A percentile compares a stretch with the other conserved stretches of the same genome.
Evolutionary conservation across 2,888 invertebrate genomes (phyloP).

Genomic region (Busseola fusca): DNA sequence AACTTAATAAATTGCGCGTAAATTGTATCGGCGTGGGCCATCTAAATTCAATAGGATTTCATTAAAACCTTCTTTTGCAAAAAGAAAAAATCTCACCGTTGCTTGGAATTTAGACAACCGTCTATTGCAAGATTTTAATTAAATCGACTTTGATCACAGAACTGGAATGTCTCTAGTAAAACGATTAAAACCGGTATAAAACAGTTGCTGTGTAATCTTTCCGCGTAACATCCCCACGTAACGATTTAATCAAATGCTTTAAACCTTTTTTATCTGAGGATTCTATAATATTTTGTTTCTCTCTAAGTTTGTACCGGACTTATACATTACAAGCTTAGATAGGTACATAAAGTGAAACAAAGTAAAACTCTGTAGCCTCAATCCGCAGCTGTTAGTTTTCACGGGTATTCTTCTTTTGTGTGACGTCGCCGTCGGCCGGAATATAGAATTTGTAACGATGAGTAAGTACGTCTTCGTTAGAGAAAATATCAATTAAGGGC

Average conservation of each 20-base stretch:
- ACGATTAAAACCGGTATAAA: constrained; percentile 83
- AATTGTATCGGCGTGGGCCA: constrained; percentile 57
- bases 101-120: constrained; percentile 84
- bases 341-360: constrained; percentile 39
- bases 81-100: constrained; percentile 75
- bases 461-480: constrained; percentile 76
- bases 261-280: constrained; percentile 44
- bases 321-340: constrained; percentile 12
- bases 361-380: constrained; percentile 42
- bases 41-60: constrained; percentile 78
- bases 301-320: constrained; percentile 11
- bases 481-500: constrained; percentile 83
- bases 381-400: constrained; percentile 46
- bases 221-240: constrained; percentile 66
- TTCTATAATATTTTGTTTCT: constrained; percentile 29
- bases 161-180: constrained; percentile 83
- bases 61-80: constrained; percentile 77
- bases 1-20: constrained; percentile 33
- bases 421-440: constrained; percentile 38
- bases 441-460: constrained; percentile 73
- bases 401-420: constrained; percentile 35
- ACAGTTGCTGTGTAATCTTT: constrained; percentile 76
- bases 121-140: constrained; percentile 86
- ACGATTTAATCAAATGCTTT: constrained; percentile 64
- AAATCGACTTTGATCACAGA: constrained; percentile 85